A percentile compares a stretch with the other conserved stretches of the same genome.
These are phyloP conservation scores for Pseudobourletiella spinata DNA, from an alignment of 1,140 invertebrate genomes.

Conservation along the genomic window DNA sequence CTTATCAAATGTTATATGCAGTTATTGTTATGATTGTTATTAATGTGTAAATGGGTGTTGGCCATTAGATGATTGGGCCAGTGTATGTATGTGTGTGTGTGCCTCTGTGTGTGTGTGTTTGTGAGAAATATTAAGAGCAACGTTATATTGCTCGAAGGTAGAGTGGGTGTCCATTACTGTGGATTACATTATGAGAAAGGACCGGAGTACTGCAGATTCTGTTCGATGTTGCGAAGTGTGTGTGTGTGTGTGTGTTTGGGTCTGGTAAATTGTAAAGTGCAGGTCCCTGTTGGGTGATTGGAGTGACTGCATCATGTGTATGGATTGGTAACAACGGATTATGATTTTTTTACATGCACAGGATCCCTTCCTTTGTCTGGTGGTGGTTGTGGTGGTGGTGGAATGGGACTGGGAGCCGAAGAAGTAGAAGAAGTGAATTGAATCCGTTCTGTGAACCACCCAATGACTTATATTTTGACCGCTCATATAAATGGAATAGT, in stretches of 20 bases:
- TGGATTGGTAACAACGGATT: neutral
- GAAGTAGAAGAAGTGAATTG: no score
- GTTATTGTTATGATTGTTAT: neutral
- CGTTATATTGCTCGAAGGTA: slow-evolving; percentile 18
- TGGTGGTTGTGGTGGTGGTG: neutral
- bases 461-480: slow-evolving; percentile 3
- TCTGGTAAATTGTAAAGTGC: neutral
- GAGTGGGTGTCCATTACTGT: slow-evolving; percentile 19
- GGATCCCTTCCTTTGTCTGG: neutral
- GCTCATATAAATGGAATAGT: slow-evolving; percentile 21
- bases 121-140: slow-evolving; percentile 11
- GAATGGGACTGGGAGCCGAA: no score
- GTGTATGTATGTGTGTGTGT: no score
- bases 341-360: neutral
- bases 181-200: no score
- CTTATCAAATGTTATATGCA: no score
- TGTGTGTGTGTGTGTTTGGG: neutral
- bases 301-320: neutral
- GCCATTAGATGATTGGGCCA: neutral
- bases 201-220: no score
- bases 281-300: neutral
- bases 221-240: no score
- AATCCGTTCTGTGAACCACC: neutral
- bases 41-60: slow-evolving; percentile 20
- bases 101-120: no score